Conservation (phyloP, 2,113 vertebrate genomes). For the Tylochromis polylepis region DNA sequence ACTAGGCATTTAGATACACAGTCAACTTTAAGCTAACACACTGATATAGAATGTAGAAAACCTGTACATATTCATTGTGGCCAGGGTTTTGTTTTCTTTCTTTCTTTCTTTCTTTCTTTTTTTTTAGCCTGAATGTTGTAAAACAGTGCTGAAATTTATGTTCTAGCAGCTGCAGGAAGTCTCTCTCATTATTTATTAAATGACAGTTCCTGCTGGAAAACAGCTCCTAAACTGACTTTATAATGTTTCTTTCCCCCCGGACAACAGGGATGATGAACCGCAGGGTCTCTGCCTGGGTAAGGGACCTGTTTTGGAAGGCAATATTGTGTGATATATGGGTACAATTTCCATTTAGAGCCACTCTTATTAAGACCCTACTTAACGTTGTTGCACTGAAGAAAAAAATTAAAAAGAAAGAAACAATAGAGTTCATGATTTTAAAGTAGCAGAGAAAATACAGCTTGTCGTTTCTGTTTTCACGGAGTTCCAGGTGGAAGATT, state of each 20-base stretch:
- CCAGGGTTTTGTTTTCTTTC: background rate
- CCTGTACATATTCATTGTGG: background rate
- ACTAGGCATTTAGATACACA: background rate
- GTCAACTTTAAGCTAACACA: background rate
- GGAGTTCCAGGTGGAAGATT: background rate
- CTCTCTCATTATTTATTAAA: conserved; percentile 12
- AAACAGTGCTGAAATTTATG: background rate
- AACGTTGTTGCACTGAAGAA: background rate
- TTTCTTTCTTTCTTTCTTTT: too few species aligned
- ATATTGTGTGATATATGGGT: background rate
- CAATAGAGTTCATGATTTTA: background rate
- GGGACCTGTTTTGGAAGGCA: background rate
- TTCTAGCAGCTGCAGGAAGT: background rate
- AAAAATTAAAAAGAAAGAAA: background rate
- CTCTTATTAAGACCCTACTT: background rate
- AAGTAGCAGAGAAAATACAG: background rate
- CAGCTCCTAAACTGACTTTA: background rate
- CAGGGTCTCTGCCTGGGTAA: background rate
- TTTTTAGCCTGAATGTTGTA: background rate
- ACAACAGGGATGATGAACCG: background rate
- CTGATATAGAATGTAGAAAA: background rate
- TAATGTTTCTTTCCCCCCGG: background rate
- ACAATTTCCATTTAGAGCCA: background rate
- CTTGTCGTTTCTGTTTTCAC: background rate
- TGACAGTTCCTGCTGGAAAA: conserved; percentile 16